Conservation (phyloP, 64 coral and sea anemone genomes). For the Orbicella faveolata region DNA sequence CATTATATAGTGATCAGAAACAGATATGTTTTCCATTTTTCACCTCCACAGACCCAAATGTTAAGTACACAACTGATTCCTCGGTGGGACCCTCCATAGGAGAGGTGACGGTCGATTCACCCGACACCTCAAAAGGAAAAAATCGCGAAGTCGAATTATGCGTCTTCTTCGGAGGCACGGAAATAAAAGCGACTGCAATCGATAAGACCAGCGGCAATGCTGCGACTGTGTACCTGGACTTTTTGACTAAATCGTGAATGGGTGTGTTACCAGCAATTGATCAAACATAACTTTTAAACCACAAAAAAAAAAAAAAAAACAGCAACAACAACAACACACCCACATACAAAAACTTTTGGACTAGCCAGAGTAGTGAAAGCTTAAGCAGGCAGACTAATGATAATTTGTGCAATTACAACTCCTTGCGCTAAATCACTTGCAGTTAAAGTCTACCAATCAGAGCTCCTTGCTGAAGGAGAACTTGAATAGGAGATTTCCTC, state of each 20-base stretch:
- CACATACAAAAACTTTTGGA: too few relatives aligned
- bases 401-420: too few relatives aligned
- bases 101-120: neutral
- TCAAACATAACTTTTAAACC: too few relatives aligned
- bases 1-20: neutral
- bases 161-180: slow-evolving; percentile 25
- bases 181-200: slow-evolving; percentile 13
- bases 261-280: too few relatives aligned
- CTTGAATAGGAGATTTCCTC: too few relatives aligned
- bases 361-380: too few relatives aligned
- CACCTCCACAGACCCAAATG: neutral
- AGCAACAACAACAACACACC: too few relatives aligned
- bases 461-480: too few relatives aligned
- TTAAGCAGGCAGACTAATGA: too few relatives aligned
- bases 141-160: neutral
- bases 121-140: slow-evolving; percentile 12
- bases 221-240: slow-evolving; percentile 9
- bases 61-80: neutral
- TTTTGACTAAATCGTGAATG: neutral
- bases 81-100: slow-evolving; percentile 8
- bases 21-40: neutral
- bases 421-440: too few relatives aligned
- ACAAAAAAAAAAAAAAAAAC: too few relatives aligned
- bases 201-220: slow-evolving; percentile 1
- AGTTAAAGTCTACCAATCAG: too few relatives aligned